phyloP scores from a whole-genome alignment of 2,888 invertebrate genomes.

The Drosophila engyochracea region DNA sequence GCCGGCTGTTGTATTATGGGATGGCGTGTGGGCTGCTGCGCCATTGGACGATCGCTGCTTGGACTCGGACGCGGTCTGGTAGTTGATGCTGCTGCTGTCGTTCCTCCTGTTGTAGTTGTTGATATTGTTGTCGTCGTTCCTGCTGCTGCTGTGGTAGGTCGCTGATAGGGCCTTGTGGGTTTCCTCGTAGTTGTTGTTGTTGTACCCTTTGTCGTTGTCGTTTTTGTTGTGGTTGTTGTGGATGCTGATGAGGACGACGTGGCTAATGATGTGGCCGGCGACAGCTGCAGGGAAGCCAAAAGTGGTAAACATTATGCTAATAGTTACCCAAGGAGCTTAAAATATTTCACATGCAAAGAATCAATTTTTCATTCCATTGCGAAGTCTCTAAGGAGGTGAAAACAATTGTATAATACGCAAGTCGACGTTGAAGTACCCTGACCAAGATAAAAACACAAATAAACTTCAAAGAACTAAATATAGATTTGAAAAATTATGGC shows the following conservation, averaged over 20 bases:
- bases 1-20: constrained; percentile 63
- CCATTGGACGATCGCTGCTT: constrained; percentile 46
- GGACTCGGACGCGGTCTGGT: constrained; percentile 53
- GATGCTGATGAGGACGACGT: constrained; percentile 64
- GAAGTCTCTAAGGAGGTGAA: constrained; percentile 60
- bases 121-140: constrained; percentile 53
- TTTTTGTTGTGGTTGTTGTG: constrained; percentile 55
- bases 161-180: constrained; percentile 66
- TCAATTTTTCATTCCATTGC: constrained; percentile 82
- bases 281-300: constrained; percentile 76
- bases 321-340: constrained; percentile 62
- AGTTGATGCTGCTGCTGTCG: constrained; percentile 64
- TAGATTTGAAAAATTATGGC: neutral
- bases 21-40: constrained; percentile 61
- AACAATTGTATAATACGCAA: neutral
- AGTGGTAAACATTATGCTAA: constrained; percentile 79
- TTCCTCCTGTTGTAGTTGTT: constrained; percentile 59
- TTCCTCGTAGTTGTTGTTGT: constrained; percentile 59
- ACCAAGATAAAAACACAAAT: neutral
- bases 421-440: constrained; percentile 32
- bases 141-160: constrained; percentile 59
- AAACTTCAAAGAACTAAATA: neutral
- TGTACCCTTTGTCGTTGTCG: constrained; percentile 67
- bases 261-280: constrained; percentile 79
- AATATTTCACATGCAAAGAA: constrained; percentile 78